Conservation (phyloP, 1,140 invertebrate species). For the Pantala flavescens region DNA sequence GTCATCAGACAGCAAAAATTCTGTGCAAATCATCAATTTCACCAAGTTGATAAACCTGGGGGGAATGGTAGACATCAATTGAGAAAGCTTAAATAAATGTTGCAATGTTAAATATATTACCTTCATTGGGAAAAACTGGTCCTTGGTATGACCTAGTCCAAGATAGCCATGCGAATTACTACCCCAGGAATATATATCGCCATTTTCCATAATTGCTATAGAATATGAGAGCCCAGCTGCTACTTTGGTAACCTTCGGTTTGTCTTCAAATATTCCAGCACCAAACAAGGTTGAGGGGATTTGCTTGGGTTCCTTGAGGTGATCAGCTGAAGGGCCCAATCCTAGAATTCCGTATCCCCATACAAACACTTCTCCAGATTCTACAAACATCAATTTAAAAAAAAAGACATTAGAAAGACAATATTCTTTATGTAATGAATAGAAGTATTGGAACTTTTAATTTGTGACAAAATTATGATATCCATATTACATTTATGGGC, state of each 20-base stretch:
- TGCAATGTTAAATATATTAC: constrained; percentile 42
- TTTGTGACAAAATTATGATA: no score
- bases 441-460: constrained; percentile 11
- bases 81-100: no score
- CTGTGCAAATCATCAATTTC: no score
- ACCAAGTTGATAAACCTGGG: no score
- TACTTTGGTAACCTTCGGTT: constrained; percentile 53
- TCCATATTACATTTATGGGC: no score
- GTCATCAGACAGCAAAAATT: no score
- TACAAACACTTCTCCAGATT: constrained; percentile 69
- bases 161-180: constrained; percentile 71
- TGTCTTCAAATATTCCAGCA: constrained; percentile 63
- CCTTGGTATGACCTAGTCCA: constrained; percentile 63
- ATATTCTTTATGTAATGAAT: constrained; percentile 22
- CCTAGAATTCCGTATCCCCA: constrained; percentile 93
- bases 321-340: constrained; percentile 65
- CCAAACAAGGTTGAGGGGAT: constrained; percentile 78
- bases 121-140: constrained; percentile 83
- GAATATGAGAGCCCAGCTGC: constrained; percentile 64
- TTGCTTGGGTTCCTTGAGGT: constrained; percentile 49
- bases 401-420: constrained; percentile 19
- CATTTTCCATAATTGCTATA: constrained; percentile 64
- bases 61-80: no score
- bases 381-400: constrained; percentile 36
- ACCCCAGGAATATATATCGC: constrained; percentile 86